Percentiles rank a stretch among this genome's conserved stretches.
These are phyloP conservation scores for Hyperoplus immaculatus DNA, from an alignment of 2,797 vertebrate species.

Conservation along the genomic window DNA sequence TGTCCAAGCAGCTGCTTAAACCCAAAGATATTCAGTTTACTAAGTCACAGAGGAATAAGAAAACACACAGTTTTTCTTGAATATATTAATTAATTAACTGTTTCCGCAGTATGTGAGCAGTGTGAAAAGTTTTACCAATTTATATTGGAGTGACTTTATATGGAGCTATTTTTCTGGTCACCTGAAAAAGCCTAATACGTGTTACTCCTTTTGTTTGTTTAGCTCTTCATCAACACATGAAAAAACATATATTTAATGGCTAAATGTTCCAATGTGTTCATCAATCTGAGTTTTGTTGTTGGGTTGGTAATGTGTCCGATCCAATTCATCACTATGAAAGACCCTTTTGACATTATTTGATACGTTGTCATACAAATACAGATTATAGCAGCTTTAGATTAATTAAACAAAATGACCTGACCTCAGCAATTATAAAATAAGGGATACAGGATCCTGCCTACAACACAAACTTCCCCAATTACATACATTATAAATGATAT, in stretches of 20 bases:
- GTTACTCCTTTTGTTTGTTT: conserved; percentile 1
- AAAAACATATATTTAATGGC: too few relatives aligned
- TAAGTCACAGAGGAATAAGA: background rate
- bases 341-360: background rate
- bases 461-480: background rate
- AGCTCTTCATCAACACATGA: background rate
- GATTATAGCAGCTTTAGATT: background rate
- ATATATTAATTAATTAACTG: background rate
- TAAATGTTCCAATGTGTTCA: background rate
- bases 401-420: background rate
- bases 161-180: background rate
- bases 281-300: conserved; percentile 4
- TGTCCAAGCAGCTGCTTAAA: background rate
- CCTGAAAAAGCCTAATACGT: background rate
- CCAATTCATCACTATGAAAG: background rate
- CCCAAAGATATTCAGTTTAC: background rate
- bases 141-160: background rate
- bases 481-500: background rate
- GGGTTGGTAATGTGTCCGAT: background rate
- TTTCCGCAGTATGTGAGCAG: too few relatives aligned
- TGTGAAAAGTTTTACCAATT: too few relatives aligned
- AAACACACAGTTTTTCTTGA: background rate
- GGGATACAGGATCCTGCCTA: too few relatives aligned
- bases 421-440: background rate
- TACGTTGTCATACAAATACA: background rate